Evolutionary conservation across 2,888 invertebrate species (phyloP).

Genomic region (Lithophane socia): DNA sequence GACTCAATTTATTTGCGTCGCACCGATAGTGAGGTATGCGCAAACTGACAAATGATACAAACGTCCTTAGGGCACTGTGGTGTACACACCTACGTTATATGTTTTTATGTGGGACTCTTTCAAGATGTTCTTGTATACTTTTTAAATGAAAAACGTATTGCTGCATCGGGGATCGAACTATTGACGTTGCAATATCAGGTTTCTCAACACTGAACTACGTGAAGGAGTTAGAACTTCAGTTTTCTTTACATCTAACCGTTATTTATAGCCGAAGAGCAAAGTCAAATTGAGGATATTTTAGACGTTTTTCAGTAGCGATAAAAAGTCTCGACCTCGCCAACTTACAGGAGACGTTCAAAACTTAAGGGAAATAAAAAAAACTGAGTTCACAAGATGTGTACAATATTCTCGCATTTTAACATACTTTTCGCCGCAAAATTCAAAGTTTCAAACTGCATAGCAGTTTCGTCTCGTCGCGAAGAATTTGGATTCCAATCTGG

Average conservation of each 20-base stretch:
- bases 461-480: slow-evolving; percentile 33
- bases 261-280: slow-evolving; percentile 34
- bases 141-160: slow-evolving; percentile 40
- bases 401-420: slow-evolving; percentile 26
- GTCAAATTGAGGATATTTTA: slow-evolving; percentile 6
- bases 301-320: background rate
- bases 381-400: background rate
- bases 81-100: slow-evolving; percentile 10
- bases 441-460: slow-evolving; percentile 40
- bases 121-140: slow-evolving; percentile 22
- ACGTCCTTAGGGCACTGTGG: slow-evolving; percentile 7
- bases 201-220: slow-evolving; percentile 44
- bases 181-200: slow-evolving; percentile 49
- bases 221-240: slow-evolving; percentile 41
- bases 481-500: slow-evolving; percentile 37
- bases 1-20: slow-evolving; percentile 37
- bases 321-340: background rate
- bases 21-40: slow-evolving; percentile 4
- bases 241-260: slow-evolving; percentile 41
- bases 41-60: slow-evolving; percentile 25
- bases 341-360: slow-evolving; percentile 1
- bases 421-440: slow-evolving; percentile 5
- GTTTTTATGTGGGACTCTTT: slow-evolving; percentile 5
- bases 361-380: background rate
- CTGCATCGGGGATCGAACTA: slow-evolving; percentile 14